A percentile compares a stretch with the other conserved stretches of the same genome.
phyloP scores from a whole-genome alignment of 2,888 invertebrate genomes.

The Noctua comes region DNA sequence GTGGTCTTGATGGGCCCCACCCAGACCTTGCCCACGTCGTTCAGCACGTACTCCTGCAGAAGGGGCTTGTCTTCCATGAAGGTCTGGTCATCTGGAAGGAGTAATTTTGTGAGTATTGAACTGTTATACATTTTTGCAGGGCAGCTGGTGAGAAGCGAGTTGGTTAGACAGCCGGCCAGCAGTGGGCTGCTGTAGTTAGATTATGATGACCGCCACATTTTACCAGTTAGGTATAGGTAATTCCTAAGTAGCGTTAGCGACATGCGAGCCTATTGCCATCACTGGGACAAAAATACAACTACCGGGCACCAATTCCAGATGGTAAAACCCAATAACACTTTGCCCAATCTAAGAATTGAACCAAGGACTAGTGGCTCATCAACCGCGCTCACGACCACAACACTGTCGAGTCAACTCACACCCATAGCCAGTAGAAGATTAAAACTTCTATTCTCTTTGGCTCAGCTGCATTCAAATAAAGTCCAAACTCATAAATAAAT shows the following conservation, averaged over 20 bases:
- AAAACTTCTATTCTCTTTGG: not conserved
- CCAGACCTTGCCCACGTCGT: conserved; percentile 96
- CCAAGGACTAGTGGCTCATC: not conserved
- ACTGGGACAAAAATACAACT: not conserved
- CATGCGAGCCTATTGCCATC: not conserved
- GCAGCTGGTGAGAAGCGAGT: not conserved
- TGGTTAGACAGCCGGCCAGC: too few relatives aligned
- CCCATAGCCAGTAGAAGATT: not conserved
- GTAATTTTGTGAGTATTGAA: not conserved
- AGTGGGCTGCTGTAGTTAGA: not conserved
- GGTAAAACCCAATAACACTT: not conserved
- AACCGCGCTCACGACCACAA: not conserved
- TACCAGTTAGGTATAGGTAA: not conserved
- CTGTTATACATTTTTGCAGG: not conserved
- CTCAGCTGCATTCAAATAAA: conserved; percentile 17
- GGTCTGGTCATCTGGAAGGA: conserved; percentile 92
- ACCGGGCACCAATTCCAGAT: not conserved
- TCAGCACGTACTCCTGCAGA: conserved; percentile 94
- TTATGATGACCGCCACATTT: not conserved
- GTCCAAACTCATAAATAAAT: conserved; percentile 44
- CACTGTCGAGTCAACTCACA: not conserved
- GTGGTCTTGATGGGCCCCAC: conserved; percentile 93
- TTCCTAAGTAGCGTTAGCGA: not conserved
- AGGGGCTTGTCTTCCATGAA: conserved; percentile 93
- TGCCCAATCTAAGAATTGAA: not conserved